Evolutionary conservation across 2,888 invertebrate genomes (phyloP), one percentile per base, ranked within the genome.

Genomic region (Hedychridium roseum): DNA sequence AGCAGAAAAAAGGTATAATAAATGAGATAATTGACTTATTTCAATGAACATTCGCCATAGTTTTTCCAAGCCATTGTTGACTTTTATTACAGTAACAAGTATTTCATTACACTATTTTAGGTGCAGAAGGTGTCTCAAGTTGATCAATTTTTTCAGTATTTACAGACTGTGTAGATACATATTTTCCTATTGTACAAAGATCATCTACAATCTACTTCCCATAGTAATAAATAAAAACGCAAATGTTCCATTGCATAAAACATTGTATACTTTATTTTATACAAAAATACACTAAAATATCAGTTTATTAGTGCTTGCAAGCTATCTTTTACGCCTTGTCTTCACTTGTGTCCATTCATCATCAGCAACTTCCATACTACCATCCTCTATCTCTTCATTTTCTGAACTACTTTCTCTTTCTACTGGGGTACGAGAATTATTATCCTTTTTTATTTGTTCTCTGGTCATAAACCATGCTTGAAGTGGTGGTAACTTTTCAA

Each of bases 321-420:
- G 18, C 60, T 64, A 74, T 62, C 59, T 71, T 42, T 56, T 74
- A 41, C 62, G 58, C 30, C 69, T 69, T n/a, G 58, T 56, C 47
- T 52, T 71, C 0, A 78, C 73, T 50, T 70, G 60, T 2, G 67
- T 61, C 73, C 75, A 78, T 28, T 63, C 77, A 15, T 70, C 65
- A 2, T 54, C 51, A 2, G 42, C 59, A 2, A 64, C 62, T 20
- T 66, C 63, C 64, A 70, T 70, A 27, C 18, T 37, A 20, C 48
- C 46, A 16, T 55, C 28, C 1, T 48, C 50, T 28, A 57, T 46
- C n/a, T 54, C 49, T 1, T 64, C 64, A n/a, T 36, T 40, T 11
- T 54, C 57, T 1, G 58, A 54, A 34, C 44, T 58, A 4, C 46
- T 49, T 2, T 51, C 45, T 57, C 37, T 0, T 18, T 20, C 14